Evolutionary conservation across 1,140 invertebrate genomes (phyloP), one percentile per base, ranked within the genome.

Genomic region (Conus ventricosus): DNA sequence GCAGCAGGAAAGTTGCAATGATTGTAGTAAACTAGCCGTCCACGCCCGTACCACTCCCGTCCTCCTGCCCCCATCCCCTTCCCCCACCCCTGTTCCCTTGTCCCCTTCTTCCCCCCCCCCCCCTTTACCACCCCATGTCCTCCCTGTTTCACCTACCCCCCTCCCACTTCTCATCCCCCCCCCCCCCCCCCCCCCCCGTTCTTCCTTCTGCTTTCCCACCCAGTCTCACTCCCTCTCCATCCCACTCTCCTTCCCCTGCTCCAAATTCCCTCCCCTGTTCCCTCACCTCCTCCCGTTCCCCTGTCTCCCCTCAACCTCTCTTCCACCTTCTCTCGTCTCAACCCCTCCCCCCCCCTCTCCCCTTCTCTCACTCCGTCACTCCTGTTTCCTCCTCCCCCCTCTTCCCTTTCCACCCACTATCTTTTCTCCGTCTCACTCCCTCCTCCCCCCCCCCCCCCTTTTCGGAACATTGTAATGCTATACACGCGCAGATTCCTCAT

Each of bases 331-430:
- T 54, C 81, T 54, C 25, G 11, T 27, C 39, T 39, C 39, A 20
- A 20, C 27, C 80, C 6, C 80, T 54, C 80, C 27, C 80, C 27
- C 80, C 27, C n/a, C 27, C 80, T 54, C 82, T 84, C 82, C 55
- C 82, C 25, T 53, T 84, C 82, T 84, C 82, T 84, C 82, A 55
- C 82, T 84, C 82, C 55, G 51, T 84, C 53, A 5, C 57, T 17
- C 53, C 27, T 53, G 25, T 17, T 55, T 53, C 27, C 82, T 55
- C 53, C n/a, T 53, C 25, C 17, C 23, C 57, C 27, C 82, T 84
- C 82, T 63, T 53, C 55, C 54, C 15, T 53, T 23, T 20, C 23
- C 20, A 1, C 51, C 54, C 53, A 17, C 53, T 84, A 51, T 55
- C 82, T 84, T 53, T 55, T 5, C 25, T 53, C 23, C 53, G 8